These are phyloP conservation scores for Acronicta psi DNA, from an alignment of 2,888 invertebrate species.

Conservation along the genomic window DNA sequence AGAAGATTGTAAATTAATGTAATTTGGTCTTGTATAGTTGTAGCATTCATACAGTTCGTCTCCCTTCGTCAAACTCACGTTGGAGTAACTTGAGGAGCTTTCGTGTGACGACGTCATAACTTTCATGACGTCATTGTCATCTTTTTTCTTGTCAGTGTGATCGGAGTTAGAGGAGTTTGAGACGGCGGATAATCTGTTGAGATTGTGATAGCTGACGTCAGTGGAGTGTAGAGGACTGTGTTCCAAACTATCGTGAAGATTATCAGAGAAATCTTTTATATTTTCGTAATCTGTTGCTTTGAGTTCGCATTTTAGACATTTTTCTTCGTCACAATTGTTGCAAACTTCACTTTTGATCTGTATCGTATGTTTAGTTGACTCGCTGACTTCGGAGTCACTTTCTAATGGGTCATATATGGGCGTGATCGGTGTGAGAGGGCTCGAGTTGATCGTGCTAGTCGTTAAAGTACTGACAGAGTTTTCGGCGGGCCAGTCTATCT, in stretches of 20 bases:
- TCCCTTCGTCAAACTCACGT: slow-evolving; percentile 72
- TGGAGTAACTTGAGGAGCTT: slow-evolving; percentile 82
- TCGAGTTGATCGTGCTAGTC: slow-evolving; percentile 75
- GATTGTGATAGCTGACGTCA: slow-evolving; percentile 85
- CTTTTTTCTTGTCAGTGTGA: slow-evolving; percentile 61
- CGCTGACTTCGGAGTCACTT: slow-evolving; percentile 82
- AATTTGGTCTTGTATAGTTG: slow-evolving; percentile 81
- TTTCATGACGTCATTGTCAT: slow-evolving; percentile 71
- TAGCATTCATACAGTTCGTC: slow-evolving; percentile 81
- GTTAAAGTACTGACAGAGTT: slow-evolving; percentile 74
- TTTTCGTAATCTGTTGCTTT: slow-evolving; percentile 80
- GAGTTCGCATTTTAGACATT: slow-evolving; percentile 82
- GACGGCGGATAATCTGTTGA: slow-evolving; percentile 83
- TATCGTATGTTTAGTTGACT: slow-evolving; percentile 79
- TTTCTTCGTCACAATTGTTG: slow-evolving; percentile 74
- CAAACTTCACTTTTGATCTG: slow-evolving; percentile 74
- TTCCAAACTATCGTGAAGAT: slow-evolving; percentile 73
- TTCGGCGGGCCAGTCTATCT: slow-evolving; percentile 83
- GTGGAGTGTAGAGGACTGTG: slow-evolving; percentile 77
- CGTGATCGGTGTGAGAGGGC: slow-evolving; percentile 76
- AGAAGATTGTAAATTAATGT: slow-evolving; percentile 83
- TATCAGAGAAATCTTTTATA: slow-evolving; percentile 61
- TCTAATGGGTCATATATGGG: slow-evolving; percentile 82
- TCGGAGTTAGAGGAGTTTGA: slow-evolving; percentile 81
- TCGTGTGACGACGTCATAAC: slow-evolving; percentile 86